phyloP scores from a whole-genome alignment of 2,888 invertebrate genomes.

The Napeogenes sylphis region DNA sequence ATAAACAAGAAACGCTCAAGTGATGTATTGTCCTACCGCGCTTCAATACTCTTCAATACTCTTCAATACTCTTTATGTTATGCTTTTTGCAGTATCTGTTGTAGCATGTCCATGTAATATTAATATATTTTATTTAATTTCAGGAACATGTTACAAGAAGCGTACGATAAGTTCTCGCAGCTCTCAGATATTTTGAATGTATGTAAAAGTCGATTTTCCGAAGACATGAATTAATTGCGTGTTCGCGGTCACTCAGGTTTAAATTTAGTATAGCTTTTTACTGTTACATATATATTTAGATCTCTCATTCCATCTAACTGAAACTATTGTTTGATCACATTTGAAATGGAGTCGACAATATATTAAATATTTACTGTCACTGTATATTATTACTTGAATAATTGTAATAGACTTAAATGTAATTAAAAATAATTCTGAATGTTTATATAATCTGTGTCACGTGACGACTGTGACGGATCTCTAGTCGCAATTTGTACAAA shows the following conservation, averaged over 20 bases:
- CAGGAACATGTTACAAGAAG: constrained; percentile 69
- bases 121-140: constrained; percentile 30
- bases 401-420: background rate
- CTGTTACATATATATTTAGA: no score
- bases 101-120: background rate
- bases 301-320: no score
- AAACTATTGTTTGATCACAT: no score
- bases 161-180: constrained; percentile 57
- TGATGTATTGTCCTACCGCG: no score
- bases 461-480: constrained; percentile 30
- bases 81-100: no score
- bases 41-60: no score
- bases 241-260: constrained; percentile 21
- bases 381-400: background rate
- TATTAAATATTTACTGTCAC: no score
- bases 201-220: constrained; percentile 46
- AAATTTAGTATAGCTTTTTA: no score
- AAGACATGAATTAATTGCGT: constrained; percentile 20
- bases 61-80: no score
- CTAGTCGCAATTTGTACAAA: constrained; percentile 45
- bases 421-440: background rate
- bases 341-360: no score
- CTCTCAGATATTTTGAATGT: constrained; percentile 52
- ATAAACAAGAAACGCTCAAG: no score
- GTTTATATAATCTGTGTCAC: background rate